These are phyloP conservation scores for Mesodorylaimus sp. DNA, from an alignment of 2,888 invertebrate genomes.

Conservation along the genomic window DNA sequence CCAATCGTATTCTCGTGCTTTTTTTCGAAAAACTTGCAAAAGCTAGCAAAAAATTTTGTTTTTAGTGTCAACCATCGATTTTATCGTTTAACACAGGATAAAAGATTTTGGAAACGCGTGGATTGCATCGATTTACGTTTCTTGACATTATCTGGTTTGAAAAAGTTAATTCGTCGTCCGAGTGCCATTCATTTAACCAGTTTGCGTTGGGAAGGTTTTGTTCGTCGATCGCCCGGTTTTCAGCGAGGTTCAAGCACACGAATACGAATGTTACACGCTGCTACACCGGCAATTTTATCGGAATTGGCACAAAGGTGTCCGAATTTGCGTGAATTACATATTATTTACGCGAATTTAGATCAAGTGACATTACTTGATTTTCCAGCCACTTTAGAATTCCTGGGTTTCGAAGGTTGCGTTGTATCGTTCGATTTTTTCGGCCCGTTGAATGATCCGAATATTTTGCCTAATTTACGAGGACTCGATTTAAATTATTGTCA, in stretches of 20 bases:
- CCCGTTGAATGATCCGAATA: neutral
- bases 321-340: neutral
- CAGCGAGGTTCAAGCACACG: neutral
- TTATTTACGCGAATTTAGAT: neutral
- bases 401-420: neutral
- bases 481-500: neutral
- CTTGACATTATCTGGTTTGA: neutral
- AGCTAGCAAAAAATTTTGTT: too few species aligned
- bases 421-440: neutral
- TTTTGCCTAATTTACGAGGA: slow-evolving; percentile 2
- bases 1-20: too few species aligned
- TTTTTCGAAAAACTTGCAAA: too few species aligned
- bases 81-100: neutral
- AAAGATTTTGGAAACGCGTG: neutral
- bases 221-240: neutral
- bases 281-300: neutral
- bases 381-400: neutral
- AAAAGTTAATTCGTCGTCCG: neutral
- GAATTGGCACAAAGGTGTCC: neutral
- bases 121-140: neutral
- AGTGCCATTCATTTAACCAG: neutral
- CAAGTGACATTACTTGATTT: neutral
- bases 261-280: neutral
- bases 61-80: neutral
- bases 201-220: neutral